Conservation (phyloP, 2,888 invertebrate species). For the Drosophila antonietae region DNA sequence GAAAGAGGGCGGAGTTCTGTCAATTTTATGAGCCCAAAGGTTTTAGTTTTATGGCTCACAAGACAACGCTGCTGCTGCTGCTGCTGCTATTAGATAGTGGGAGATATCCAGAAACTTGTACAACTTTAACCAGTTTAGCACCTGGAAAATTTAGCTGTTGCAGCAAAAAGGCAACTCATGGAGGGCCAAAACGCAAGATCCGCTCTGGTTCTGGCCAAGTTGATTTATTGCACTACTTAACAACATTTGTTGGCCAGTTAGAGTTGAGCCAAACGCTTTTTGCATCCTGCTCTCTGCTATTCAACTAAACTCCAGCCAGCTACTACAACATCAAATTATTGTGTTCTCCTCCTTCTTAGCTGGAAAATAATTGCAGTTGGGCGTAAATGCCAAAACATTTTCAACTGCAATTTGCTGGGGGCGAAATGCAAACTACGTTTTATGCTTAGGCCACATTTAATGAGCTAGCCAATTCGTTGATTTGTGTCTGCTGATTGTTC, state of each 20-base stretch:
- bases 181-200: constrained; percentile 7
- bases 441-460: constrained; percentile 31
- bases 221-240: constrained; percentile 69
- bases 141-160: constrained; percentile 61
- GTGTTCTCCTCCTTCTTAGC: constrained; percentile 23
- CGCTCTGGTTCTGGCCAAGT: constrained; percentile 34
- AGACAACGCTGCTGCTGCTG: constrained; percentile 15
- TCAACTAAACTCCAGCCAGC: constrained; percentile 26
- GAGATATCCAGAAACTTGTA: constrained; percentile 13
- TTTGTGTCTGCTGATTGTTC: constrained; percentile 20
- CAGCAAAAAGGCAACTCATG: constrained; percentile 10
- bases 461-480: constrained; percentile 36
- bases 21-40: constrained; percentile 24
- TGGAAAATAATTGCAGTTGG: constrained; percentile 23
- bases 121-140: constrained; percentile 39
- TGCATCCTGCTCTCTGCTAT: constrained; percentile 25
- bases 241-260: constrained; percentile 70
- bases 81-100: constrained; percentile 11
- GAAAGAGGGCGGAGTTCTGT: constrained; percentile 1
- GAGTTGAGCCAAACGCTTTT: constrained; percentile 32
- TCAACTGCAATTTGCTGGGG: constrained; percentile 36
- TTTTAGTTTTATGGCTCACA: constrained; percentile 30
- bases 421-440: constrained; percentile 11
- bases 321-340: constrained; percentile 45
- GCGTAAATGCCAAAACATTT: constrained; percentile 31